A percentile compares a stretch with the other conserved stretches of the same genome.
Evolutionary conservation across 2,797 vertebrate species (phyloP).

Genomic region (Tokudaia tokunoshimensis): DNA sequence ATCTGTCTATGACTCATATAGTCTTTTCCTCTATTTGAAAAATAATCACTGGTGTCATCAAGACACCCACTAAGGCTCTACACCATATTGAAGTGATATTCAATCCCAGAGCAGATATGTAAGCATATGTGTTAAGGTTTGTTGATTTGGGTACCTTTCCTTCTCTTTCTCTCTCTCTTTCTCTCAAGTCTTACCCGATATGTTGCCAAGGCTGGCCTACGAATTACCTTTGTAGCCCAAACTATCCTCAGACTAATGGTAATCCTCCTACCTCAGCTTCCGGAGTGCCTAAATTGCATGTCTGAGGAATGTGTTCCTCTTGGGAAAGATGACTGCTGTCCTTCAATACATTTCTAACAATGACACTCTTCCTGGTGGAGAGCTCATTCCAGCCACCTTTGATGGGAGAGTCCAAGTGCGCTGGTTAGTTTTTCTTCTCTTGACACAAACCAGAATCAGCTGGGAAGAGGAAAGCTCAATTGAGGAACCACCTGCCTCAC

Average conservation of each 20-base stretch:
- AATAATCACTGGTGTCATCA: background rate
- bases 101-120: background rate
- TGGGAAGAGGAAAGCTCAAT: background rate
- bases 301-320: background rate
- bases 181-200: background rate
- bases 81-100: background rate
- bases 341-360: background rate
- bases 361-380: constrained; percentile 2
- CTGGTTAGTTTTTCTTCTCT: background rate
- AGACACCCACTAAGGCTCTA: background rate
- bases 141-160: background rate
- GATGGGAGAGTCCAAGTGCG: background rate
- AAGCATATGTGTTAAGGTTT: background rate
- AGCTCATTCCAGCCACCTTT: background rate
- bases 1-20: background rate
- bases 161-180: no score
- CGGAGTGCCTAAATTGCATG: background rate
- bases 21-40: background rate
- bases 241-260: background rate
- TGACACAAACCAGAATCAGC: background rate
- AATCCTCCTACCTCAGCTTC: background rate
- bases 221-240: background rate
- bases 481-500: background rate
- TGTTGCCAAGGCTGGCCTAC: background rate
- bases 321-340: background rate